Base-by-base conservation (phyloP, 2,797 vertebrate species). In the Mus caroli region DNA sequence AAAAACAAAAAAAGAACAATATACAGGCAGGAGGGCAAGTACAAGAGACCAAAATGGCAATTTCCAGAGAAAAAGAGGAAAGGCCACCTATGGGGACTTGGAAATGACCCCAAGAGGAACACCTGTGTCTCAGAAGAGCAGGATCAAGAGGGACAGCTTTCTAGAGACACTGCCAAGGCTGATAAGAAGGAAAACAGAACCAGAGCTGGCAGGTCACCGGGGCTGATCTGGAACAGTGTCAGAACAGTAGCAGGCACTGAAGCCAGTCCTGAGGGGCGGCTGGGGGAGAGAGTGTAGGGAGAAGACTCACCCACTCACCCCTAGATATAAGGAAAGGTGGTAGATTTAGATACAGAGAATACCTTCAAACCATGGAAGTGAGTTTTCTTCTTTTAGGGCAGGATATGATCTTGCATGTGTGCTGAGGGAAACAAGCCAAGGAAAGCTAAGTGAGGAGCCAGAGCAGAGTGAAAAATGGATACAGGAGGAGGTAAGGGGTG, bases 391-490 rank as follows among this genome's bases (percentile, higher is more conserved):
- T 28, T 26, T 73, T 22, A 88, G 58, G 79, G 62, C 75, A 96
- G 93, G 43, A 88, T 69, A 13, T 13, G 56, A 86, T 95, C 85
- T 0, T 22, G 56, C 67, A 34, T 86, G 3, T 50, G 83, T 76
- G 67, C 80, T 24, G 28, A 96, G 73, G 91, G 88, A 67, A 64
- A 93, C 67, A 75, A 86, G 43, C 86, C 88, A 92, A 80, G 86
- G 62, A 62, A 90, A 83, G 80, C 43, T 88, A 92, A 37, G 37
- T 43, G 67, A 79, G 91, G 73, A 60, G 43, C 37, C 76, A 43
- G 73, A 86, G n/a, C 26, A 19, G 31, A 88, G 93, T 97, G 88
- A 97, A 96, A 96, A 86, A 96, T 89, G 96, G 86, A 98, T 82
- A 52, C 54, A 64, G 52, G 15, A 60, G 52, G 88, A 60, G 3